phyloP scores from a whole-genome alignment of 2,888 invertebrate genomes.

The Zygothrica quintamaculata region DNA sequence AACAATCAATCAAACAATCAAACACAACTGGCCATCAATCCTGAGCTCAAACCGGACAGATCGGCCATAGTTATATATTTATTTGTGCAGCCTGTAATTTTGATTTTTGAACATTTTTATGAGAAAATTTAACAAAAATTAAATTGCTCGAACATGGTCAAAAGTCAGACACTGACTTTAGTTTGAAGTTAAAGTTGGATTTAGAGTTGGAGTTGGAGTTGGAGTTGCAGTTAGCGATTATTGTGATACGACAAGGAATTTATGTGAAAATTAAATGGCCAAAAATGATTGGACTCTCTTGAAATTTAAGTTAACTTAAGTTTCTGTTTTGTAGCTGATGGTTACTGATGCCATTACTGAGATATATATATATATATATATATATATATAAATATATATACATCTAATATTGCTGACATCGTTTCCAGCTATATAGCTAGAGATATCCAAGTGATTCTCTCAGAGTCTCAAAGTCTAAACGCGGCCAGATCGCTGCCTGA shows the following conservation, averaged over 20 bases:
- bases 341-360: conserved; percentile 1
- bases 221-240: conserved; percentile 50
- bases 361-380: conserved; percentile 2
- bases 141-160: conserved; percentile 73
- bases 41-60: conserved; percentile 38
- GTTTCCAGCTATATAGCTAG: conserved; percentile 62
- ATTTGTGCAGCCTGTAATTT: conserved; percentile 71
- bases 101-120: conserved; percentile 76
- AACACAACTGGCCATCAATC: conserved; percentile 72
- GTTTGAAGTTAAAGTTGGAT: background rate
- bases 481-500: conserved; percentile 64
- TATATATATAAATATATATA: conserved; percentile 1
- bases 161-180: conserved; percentile 19
- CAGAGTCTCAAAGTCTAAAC: conserved; percentile 54
- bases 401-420: conserved; percentile 55
- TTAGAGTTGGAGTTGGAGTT: conserved; percentile 5
- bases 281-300: conserved; percentile 55
- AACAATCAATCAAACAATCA: conserved; percentile 73
- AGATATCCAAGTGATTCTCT: conserved; percentile 33
- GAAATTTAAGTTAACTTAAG: conserved; percentile 1
- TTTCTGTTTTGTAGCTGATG: background rate
- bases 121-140: conserved; percentile 80
- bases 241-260: conserved; percentile 71
- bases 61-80: conserved; percentile 39
- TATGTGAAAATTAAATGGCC: conserved; percentile 72